phyloP scores from a whole-genome alignment of 2,113 vertebrate genomes.

The Muntiacus reevesi region DNA sequence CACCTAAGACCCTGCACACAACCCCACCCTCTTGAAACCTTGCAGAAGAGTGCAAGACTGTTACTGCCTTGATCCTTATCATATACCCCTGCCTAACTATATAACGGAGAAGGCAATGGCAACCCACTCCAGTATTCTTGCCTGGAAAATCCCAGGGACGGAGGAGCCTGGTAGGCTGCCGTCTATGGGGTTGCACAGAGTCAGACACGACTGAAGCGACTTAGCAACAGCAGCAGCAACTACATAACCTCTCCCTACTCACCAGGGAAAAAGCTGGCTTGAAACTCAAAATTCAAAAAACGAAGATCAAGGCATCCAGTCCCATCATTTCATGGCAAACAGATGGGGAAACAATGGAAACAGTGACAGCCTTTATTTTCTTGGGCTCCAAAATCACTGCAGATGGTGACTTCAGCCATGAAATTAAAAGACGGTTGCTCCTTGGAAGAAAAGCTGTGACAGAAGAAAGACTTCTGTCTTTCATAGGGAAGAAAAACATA shows the following conservation, averaged over 20 bases:
- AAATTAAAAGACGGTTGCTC: background rate
- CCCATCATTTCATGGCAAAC: background rate
- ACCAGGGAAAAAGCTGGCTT: background rate
- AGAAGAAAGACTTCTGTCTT: background rate
- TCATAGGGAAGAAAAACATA: background rate
- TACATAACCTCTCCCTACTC: background rate
- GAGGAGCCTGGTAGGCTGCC: background rate
- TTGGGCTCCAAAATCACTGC: background rate
- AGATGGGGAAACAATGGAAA: background rate
- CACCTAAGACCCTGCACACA: background rate
- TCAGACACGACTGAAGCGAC: background rate
- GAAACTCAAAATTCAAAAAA: background rate
- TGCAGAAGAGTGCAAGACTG: background rate
- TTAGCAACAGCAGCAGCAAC: background rate
- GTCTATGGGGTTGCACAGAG: background rate
- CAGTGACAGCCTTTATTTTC: background rate
- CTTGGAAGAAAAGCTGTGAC: background rate
- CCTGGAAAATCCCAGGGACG: background rate
- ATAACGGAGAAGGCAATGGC: background rate
- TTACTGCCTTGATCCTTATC: background rate
- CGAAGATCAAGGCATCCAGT: background rate
- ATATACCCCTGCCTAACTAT: background rate
- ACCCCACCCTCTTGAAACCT: background rate
- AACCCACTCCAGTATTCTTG: background rate
- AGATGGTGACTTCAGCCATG: background rate